Evolutionary conservation across 1,140 invertebrate species (phyloP).

Genomic region (Amphibalanus amphitrite): DNA sequence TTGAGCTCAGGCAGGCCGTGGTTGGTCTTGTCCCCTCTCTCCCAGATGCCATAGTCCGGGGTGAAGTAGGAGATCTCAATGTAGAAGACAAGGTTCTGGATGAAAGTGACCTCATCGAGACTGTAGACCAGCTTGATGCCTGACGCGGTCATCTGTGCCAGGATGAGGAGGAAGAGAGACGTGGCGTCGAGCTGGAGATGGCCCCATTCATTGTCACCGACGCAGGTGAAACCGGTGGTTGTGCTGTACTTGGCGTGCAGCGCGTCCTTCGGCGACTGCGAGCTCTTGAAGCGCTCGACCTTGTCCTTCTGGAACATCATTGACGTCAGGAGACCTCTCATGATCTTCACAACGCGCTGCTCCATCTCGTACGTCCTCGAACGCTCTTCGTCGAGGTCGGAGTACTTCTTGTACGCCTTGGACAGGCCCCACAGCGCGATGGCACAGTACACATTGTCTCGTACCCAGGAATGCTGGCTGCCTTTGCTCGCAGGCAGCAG

Average conservation of each 20-base stretch:
- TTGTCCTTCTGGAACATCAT: conserved; percentile 99
- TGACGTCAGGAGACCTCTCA: conserved; percentile 71
- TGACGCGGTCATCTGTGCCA: conserved; percentile 99
- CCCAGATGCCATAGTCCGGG: conserved; percentile 99
- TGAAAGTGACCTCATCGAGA: conserved; percentile 91
- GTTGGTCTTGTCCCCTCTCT: conserved; percentile 98
- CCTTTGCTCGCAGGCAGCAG: conserved; percentile 67
- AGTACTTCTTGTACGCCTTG: conserved; percentile 96
- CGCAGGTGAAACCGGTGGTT: conserved; percentile 67
- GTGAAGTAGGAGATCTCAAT: conserved; percentile 95
- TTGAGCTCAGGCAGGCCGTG: conserved; percentile 95
- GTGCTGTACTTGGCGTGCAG: conserved; percentile 96
- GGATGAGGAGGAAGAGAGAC: conserved; percentile 77
- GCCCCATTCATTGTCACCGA: conserved; percentile 92
- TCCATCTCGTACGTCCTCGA: conserved; percentile 96
- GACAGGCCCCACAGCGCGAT: conserved; percentile 93
- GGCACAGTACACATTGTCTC: conserved; percentile 96
- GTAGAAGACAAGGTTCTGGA: conserved; percentile 97
- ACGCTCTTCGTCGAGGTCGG: conserved; percentile 93
- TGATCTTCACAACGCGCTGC: conserved; percentile 54
- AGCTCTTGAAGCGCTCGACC: conserved; percentile 90
- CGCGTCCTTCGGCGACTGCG: conserved; percentile 76
- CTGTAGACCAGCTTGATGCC: conserved; percentile 88
- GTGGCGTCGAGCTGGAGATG: conserved; percentile 96
- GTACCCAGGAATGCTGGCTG: conserved; percentile 91